Conservation (phyloP, 1,140 invertebrate genomes). For the Chironomus tepperi region DNA sequence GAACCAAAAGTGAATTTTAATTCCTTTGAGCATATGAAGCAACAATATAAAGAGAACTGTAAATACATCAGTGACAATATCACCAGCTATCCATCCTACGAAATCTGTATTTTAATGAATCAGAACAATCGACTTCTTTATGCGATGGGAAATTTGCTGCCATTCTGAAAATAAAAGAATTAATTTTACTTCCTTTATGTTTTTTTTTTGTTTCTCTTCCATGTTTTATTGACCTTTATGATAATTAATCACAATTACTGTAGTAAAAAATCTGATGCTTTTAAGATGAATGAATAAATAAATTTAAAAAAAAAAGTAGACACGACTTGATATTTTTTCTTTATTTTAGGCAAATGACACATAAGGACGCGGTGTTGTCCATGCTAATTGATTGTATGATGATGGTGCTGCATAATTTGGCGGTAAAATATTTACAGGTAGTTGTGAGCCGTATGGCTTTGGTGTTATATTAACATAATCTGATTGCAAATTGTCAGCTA, state of each 20-base stretch:
- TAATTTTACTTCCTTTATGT: background rate
- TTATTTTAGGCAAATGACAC: background rate
- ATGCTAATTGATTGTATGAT: background rate
- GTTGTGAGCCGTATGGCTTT: background rate
- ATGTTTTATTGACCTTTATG: background rate
- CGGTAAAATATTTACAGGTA: background rate
- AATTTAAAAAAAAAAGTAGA: background rate
- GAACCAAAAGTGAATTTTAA: background rate
- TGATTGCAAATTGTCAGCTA: background rate
- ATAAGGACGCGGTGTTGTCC: background rate
- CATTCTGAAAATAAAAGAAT: background rate
- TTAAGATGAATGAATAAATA: slow-evolving; percentile 5
- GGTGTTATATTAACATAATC: background rate
- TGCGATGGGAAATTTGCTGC: background rate
- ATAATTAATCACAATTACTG: background rate
- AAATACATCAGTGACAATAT: background rate
- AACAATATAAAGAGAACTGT: background rate
- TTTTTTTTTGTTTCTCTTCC: too few relatives aligned
- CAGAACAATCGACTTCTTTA: slow-evolving; percentile 13
- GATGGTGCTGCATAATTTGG: background rate
- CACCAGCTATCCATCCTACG: background rate
- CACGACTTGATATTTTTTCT: background rate
- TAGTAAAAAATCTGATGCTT: background rate
- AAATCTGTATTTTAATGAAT: slow-evolving; percentile 7
- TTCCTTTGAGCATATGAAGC: background rate